Evolutionary conservation across 2,113 vertebrate species (phyloP), one percentile per base, ranked within the genome.

Genomic region (Butastur rufipennis): DNA sequence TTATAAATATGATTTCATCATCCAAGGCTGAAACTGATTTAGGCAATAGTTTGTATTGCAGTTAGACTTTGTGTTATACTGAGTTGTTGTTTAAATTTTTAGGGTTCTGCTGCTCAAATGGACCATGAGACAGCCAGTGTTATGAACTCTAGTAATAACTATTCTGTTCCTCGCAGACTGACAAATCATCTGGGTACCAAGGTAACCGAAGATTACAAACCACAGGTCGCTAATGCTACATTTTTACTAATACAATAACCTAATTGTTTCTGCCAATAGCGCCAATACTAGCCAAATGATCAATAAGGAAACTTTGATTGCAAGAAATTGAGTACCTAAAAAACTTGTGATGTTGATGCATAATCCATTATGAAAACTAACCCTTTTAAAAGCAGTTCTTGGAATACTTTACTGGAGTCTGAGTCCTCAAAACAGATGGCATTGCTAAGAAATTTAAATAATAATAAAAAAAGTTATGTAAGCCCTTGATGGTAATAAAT

Each of bases 101-200:
- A 99, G 99, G 98, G 96, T 97, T 98, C 98, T 73, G 48, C 97
- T 95, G 90, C 98, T 97, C 98, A 98, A 79, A 73, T 98, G 96
- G 99, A 99, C 90, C 99, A 98, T 0, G 99, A 99, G 77, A 97
- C 99, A 43, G 94, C 98, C 95, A 99, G 97, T 98, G 99, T 99
- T 95, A 98, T 98, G 68, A 99, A 98, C 97, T 98, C 98, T 97
- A 86, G 97, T 81, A 98, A 94, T 94, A 98, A 98, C 88, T 99
- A 99, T 92, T 99, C 99, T 67, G 99, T 99, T 95, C 99, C 99
- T 97, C 99, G 99, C 95, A 99, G 99, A 98, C 98, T 99, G 97
- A 99, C 99, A 86, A 99, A 99, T 98, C 99, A 99, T 94, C 98
- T 99, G 93, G 99, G 99, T 97, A 99, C 99, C 85, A 99, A 99